Base-by-base conservation (phyloP, 2,888 invertebrate genomes). In the Pomacea canaliculata region DNA sequence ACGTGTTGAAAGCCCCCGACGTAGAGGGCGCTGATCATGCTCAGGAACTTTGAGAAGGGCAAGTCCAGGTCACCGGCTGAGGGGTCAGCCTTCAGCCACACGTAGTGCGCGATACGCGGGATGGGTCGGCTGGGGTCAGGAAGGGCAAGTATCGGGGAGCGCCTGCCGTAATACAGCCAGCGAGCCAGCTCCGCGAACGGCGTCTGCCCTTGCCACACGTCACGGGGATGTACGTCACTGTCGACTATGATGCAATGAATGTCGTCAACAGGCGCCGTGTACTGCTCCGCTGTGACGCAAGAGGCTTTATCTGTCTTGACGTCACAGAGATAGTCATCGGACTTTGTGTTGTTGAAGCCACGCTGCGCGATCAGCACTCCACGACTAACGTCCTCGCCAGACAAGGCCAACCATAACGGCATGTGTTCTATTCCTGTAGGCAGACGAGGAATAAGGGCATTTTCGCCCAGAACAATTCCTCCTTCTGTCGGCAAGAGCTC, bases 1-100 rank as follows among this genome's bases (percentile, higher is more conserved):
- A 78, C 80, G 23, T 70, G 68, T n/a, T 76, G 63, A 13, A 80
- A 80, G 3, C 75, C 75, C 0, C 78, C 80, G 37, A 80, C 78
- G 71, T 75, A 73, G 56, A 80, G 65, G 19, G 78, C 74, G 49
- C 78, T 78, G 48, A 80, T 65, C 37, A 78, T 68, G 65, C 78
- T 80, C 37, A 80, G 73, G 59, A 76, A 80, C 49, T 73, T 62
- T 27, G 68, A 68, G 27, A 77, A 77, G 67, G 72, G 49, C 68
- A 77, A 62, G 49, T 71, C 0, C n/a, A 67, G 68, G 49, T 71
- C 2, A 46, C 49, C 37, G 27, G 67, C 56, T 8, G 18, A 49
- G 8, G 1, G 5, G 3, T 63, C 7, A 63, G 1, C 23, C 27
- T 12, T 63, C 70, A 70, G 23, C 73, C 73, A 73, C 37, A 69